Conservation (phyloP, 2,113 vertebrate genomes). For the mouse (Mus musculus) region GRCm39 chr13:69695001-69695500, state of each 20-base stretch:
- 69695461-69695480: background rate
- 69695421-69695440: conserved; percentile 2
- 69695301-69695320: conserved; percentile 33
- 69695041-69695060: background rate
- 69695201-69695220: background rate
- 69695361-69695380: background rate
- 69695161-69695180: background rate
- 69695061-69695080: background rate
- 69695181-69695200: background rate
- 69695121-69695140: background rate
- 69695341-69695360: background rate
- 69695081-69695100: background rate
- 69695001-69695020: too few species aligned
- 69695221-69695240: background rate
- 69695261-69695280: background rate
- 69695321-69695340: background rate
- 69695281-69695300: background rate
- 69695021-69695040: background rate
- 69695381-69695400: conserved; percentile 14
- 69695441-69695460: background rate
- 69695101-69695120: background rate
- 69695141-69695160: background rate
- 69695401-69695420: background rate
- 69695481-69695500: background rate
- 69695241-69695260: conserved; percentile 5